Percentiles rank a stretch among this genome's conserved stretches.
phyloP scores from a whole-genome alignment of 2,888 invertebrate species.

The Mythimna ferrago region DNA sequence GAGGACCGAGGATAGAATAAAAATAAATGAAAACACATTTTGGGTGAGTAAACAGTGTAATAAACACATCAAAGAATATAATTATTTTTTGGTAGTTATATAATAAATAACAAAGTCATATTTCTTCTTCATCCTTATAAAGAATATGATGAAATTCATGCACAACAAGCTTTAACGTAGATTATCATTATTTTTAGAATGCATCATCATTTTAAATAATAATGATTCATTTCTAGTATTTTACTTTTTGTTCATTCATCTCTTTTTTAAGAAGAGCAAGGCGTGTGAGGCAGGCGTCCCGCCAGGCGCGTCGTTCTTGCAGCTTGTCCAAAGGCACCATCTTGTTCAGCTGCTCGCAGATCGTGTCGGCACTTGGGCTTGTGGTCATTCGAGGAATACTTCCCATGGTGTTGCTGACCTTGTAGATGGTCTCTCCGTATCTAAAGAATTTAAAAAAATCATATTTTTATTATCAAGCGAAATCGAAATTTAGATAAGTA shows the following conservation, averaged over 20 bases:
- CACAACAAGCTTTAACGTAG: background rate
- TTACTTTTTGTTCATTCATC: conserved; percentile 84
- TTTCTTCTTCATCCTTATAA: conserved; percentile 1
- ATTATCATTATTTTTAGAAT: background rate
- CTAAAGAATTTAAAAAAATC: conserved; percentile 65
- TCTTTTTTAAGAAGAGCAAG: conserved; percentile 95
- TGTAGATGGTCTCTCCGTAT: conserved; percentile 91
- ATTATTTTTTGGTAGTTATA: conserved; percentile 34
- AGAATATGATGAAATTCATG: conserved; percentile 4
- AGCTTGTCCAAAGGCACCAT: conserved; percentile 94
- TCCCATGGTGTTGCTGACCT: conserved; percentile 94
- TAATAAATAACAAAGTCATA: conserved; percentile 13
- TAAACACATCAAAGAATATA: conserved; percentile 28
- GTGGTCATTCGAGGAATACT: conserved; percentile 93
- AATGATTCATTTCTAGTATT: conserved; percentile 39
- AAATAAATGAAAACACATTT: conserved; percentile 1
- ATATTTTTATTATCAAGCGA: no score
- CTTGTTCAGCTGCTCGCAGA: conserved; percentile 93
- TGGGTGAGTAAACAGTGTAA: conserved; percentile 13
- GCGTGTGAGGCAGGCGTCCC: conserved; percentile 95
- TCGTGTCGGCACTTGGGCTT: conserved; percentile 92
- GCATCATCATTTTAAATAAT: background rate
- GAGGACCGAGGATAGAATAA: background rate
- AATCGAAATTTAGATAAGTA: background rate
- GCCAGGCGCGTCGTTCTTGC: conserved; percentile 94